Percentiles rank a stretch among this genome's conserved stretches.
phyloP scores from a whole-genome alignment of 2,113 vertebrate species.

The Antigone vipio region DNA sequence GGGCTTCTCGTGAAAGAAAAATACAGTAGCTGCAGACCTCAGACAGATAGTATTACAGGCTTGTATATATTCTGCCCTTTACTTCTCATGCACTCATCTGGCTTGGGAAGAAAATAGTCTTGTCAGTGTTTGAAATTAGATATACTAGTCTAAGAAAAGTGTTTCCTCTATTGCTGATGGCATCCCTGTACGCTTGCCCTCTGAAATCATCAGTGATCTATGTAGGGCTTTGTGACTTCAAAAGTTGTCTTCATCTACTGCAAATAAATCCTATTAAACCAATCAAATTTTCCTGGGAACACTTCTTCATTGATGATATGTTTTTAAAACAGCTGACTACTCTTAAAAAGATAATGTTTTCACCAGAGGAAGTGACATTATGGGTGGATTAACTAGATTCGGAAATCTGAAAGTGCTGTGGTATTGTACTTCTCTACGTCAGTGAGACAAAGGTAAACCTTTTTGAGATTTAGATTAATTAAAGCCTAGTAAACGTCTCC shows the following conservation, averaged over 20 bases:
- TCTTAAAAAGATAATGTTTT: background rate
- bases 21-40: conserved; percentile 6
- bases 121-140: conserved; percentile 49
- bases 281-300: background rate
- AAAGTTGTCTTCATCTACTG: conserved; percentile 10
- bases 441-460: background rate
- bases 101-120: conserved; percentile 31
- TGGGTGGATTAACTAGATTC: background rate
- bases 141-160: conserved; percentile 23
- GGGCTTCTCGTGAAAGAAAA: conserved; percentile 39
- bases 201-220: conserved; percentile 14
- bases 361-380: background rate
- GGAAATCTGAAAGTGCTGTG: background rate
- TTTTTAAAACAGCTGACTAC: conserved; percentile 14
- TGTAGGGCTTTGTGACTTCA: background rate
- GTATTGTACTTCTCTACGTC: background rate
- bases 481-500: background rate
- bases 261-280: background rate
- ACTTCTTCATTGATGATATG: background rate
- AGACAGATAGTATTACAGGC: conserved; percentile 20
- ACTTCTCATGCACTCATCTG: background rate
- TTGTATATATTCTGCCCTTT: conserved; percentile 16
- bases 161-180: background rate
- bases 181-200: background rate
- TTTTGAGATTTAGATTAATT: background rate